Conservation (phyloP, 2,797 vertebrate species). For the Selene dorsalis region DNA sequence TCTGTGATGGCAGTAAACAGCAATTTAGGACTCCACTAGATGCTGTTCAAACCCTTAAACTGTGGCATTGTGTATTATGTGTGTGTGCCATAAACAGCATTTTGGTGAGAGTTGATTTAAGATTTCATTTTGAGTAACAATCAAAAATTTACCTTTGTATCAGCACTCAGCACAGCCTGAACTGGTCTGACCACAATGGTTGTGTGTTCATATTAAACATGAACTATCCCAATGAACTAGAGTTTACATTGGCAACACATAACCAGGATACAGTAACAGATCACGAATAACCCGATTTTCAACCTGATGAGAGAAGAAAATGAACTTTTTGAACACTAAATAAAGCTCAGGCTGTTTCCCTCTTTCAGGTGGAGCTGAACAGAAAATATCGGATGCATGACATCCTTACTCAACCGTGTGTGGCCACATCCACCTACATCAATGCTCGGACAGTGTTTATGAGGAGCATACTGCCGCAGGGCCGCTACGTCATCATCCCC, state of each 20-base stretch:
- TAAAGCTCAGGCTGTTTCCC: neutral
- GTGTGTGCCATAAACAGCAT: neutral
- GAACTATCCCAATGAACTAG: neutral
- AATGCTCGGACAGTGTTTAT: slow-evolving; percentile 90
- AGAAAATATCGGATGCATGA: slow-evolving; percentile 91
- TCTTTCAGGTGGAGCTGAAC: slow-evolving; percentile 92
- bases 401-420: slow-evolving; percentile 85
- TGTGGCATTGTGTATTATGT: neutral
- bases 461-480: slow-evolving; percentile 83
- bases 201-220: neutral
- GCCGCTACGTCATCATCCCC: slow-evolving; percentile 91
- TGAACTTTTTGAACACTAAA: neutral
- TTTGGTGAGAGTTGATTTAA: neutral
- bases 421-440: slow-evolving; percentile 86
- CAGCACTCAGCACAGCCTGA: neutral
- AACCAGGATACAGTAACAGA: no score
- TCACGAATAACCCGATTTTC: no score
- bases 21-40: neutral
- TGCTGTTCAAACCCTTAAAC: neutral
- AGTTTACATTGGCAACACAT: neutral
- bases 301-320: neutral
- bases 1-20: neutral
- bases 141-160: neutral
- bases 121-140: neutral
- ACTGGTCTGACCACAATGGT: neutral